A percentile compares a stretch with the other conserved stretches of the same genome.
phyloP scores from a whole-genome alignment of 2,888 invertebrate genomes.

The Glyphotaelius pellucidus region DNA sequence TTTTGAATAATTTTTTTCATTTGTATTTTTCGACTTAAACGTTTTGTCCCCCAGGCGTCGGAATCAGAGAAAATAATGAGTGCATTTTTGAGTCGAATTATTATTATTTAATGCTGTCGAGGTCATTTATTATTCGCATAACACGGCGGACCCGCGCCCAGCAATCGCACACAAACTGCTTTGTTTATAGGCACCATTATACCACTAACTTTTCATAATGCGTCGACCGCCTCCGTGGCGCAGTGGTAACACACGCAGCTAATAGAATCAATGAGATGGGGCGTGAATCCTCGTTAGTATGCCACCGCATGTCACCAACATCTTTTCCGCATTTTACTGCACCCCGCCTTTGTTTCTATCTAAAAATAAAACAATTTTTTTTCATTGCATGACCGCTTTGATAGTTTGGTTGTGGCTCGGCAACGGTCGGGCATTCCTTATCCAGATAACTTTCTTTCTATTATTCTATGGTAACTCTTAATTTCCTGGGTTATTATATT shows the following conservation, averaged over 20 bases:
- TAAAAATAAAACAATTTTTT: too few species aligned
- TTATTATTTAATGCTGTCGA: conserved; percentile 13
- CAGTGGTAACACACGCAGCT: neutral
- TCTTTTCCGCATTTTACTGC: too few species aligned
- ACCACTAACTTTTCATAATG: neutral
- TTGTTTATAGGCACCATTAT: neutral
- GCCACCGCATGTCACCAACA: too few species aligned
- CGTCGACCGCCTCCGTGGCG: neutral
- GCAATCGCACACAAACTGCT: conserved; percentile 4
- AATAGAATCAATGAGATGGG: too few species aligned
- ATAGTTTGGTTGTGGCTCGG: too few species aligned
- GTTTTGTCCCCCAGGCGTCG: neutral
- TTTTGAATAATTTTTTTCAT: neutral
- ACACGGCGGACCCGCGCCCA: conserved; percentile 3
- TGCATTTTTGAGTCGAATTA: conserved; percentile 31
- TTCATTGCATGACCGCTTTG: too few species aligned
- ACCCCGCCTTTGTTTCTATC: too few species aligned
- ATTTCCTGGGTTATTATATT: too few species aligned
- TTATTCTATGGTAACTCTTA: too few species aligned
- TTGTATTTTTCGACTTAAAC: neutral
- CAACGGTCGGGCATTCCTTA: too few species aligned
- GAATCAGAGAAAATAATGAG: conserved; percentile 39
- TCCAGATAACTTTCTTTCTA: too few species aligned
- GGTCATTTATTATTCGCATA: conserved; percentile 34
- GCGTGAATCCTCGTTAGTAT: too few species aligned